Evolutionary conservation across 53 echinoderm and acorn worm genomes (phyloP), one percentile per base, ranked within the genome.

Genomic region (Temnopleurus reevesii): DNA sequence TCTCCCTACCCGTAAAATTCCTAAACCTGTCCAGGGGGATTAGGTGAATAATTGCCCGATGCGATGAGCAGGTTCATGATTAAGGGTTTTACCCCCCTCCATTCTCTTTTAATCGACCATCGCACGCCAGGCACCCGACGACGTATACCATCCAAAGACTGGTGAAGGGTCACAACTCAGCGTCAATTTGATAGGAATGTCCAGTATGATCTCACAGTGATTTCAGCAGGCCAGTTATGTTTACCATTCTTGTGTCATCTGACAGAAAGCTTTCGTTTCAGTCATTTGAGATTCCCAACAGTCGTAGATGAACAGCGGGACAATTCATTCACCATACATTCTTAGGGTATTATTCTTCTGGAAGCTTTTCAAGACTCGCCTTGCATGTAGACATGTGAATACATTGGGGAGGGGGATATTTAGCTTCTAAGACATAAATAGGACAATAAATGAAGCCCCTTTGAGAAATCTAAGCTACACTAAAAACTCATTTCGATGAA

Each of bases 81-180:
- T 41, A 71, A 71, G 71, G 71, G 71, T 17, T 71, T 21, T 8
- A 17, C 36, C 71, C 71, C 71, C 71, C 71, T 27, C 41, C 71
- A 7, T 38, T 71, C 41, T 27, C 36, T 41, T 66, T 21, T 71
- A 71, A 71, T 71, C 71, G 71, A 8, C 71, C 71, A 66, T 41
- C 71, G 41, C 12, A 71, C 41, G 36, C 36, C 19, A 7, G 71
- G 71, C 43, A 71, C 71, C 71, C 71, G 8, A 71, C 41, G 8
- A 71, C 41, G 23, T 36, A 71, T 71, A 41, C 71, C 41, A 21
- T 41, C n/a, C 19, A 71, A 38, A 71, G 71, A 38, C 71, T 71
- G 71, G 71, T 71, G 41, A 71, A 71, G 36, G 71, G 71, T 43
- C 71, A 71, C 71, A 71, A n/a, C 71, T 71, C 71, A 71, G 71